Conservation (phyloP, 2,797 vertebrate genomes). For the Cryptoblepharus egeriae region DNA sequence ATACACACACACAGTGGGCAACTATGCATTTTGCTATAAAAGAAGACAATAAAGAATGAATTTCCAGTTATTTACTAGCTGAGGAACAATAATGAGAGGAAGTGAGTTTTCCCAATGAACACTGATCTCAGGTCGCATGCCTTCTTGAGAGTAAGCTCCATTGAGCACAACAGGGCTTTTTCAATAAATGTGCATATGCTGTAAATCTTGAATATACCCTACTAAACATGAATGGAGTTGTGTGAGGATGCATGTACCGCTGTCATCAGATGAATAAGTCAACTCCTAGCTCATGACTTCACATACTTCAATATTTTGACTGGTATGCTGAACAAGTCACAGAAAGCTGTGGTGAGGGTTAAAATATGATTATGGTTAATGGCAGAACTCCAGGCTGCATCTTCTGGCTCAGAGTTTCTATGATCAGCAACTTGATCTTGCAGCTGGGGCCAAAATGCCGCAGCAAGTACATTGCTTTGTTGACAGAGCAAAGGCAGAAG, state of each 20-base stretch:
- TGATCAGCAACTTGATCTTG: not conserved
- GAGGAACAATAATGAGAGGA: not conserved
- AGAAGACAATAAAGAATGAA: not conserved
- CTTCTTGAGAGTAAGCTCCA: no score
- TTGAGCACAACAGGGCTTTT: no score
- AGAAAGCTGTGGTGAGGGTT: not conserved
- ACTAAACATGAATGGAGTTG: not conserved
- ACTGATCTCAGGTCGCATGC: no score
- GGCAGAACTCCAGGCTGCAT: not conserved
- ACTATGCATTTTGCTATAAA: not conserved
- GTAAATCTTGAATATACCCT: not conserved
- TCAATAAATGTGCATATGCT: no score
- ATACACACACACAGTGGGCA: not conserved
- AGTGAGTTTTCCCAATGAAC: not conserved
- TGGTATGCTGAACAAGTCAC: not conserved
- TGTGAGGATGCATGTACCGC: not conserved
- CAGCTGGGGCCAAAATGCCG: no score
- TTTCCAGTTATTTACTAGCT: not conserved
- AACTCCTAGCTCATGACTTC: not conserved
- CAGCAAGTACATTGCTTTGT: not conserved
- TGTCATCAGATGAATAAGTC: not conserved
- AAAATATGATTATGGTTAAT: not conserved
- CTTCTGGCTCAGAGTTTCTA: not conserved
- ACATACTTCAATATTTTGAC: not conserved
- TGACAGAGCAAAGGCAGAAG: not conserved